phyloP scores from a whole-genome alignment of 2,113 vertebrate species.

The Spea bombifrons region DNA sequence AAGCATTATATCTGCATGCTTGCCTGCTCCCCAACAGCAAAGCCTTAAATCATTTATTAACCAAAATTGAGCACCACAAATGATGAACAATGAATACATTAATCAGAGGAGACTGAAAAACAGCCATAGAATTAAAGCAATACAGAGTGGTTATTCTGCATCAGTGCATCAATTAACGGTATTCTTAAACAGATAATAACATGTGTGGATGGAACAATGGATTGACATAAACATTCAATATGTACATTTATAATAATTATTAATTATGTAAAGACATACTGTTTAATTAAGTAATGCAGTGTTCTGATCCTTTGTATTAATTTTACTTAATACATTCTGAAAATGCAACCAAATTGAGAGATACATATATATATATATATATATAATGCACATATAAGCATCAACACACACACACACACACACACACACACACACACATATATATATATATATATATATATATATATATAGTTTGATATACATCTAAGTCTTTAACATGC shows the following conservation, averaged over 20 bases:
- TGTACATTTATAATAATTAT: too few relatives aligned
- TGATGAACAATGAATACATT: slow-evolving; percentile 29
- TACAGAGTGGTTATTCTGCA: not conserved
- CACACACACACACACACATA: too few relatives aligned
- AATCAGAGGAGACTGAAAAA: slow-evolving; percentile 1
- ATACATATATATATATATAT: not conserved
- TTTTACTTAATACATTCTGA: too few relatives aligned
- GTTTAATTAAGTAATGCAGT: not conserved
- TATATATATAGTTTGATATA: not conserved
- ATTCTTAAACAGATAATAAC: too few relatives aligned
- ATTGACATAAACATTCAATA: too few relatives aligned
- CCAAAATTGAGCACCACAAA: slow-evolving; percentile 9
- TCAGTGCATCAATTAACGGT: too few relatives aligned
- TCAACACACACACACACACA: too few relatives aligned
- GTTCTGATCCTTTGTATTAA: not conserved
- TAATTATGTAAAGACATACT: too few relatives aligned
- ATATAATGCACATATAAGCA: not conserved
- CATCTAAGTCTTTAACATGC: too few relatives aligned
- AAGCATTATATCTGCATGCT: not conserved
- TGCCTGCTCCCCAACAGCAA: not conserved
- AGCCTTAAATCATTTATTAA: slow-evolving; percentile 17
- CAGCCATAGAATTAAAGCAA: not conserved
- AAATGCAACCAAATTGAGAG: too few relatives aligned
- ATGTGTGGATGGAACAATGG: too few relatives aligned
- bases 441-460: too few relatives aligned